These are phyloP conservation scores for Heliopora coerulea DNA, from an alignment of 92 coral and sea anemone genomes.

Conservation along the genomic window DNA sequence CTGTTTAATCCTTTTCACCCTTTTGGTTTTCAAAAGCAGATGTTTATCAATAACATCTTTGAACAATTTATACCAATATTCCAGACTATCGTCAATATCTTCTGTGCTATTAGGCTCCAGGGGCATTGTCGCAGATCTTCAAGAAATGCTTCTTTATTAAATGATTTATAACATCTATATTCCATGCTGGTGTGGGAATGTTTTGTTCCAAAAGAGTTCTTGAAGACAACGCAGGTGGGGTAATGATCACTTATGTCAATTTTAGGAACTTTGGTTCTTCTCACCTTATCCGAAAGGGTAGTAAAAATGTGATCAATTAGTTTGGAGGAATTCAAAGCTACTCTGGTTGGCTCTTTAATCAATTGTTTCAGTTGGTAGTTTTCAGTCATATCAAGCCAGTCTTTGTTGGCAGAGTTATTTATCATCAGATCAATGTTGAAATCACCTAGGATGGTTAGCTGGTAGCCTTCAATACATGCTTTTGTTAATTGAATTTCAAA, in stretches of 20 bases:
- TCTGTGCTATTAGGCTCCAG: constrained; percentile 8
- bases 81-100: constrained; percentile 20
- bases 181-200: constrained; percentile 38
- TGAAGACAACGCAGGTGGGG: constrained; percentile 32
- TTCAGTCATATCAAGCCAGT: constrained; percentile 29
- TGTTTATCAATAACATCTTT: constrained; percentile 26
- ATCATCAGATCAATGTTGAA: constrained; percentile 34
- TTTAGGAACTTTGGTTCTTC: constrained; percentile 26
- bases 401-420: background rate
- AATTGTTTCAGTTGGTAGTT: constrained; percentile 32
- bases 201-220: background rate
- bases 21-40: constrained; percentile 27
- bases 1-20: constrained; percentile 38
- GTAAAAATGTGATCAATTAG: constrained; percentile 34
- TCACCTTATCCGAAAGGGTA: background rate
- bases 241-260: constrained; percentile 24
- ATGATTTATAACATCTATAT: constrained; percentile 6
- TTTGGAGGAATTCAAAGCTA: constrained; percentile 7
- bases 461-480: constrained; percentile 31
- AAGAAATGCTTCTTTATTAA: constrained; percentile 23
- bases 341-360: constrained; percentile 38
- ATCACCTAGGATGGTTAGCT: constrained; percentile 33
- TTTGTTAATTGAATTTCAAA: constrained; percentile 38
- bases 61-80: constrained; percentile 27
- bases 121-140: constrained; percentile 42